Percentiles rank a stretch among this genome's conserved stretches.
phyloP scores from a whole-genome alignment of 2,113 vertebrate genomes.

The Charadrius vociferus region DNA sequence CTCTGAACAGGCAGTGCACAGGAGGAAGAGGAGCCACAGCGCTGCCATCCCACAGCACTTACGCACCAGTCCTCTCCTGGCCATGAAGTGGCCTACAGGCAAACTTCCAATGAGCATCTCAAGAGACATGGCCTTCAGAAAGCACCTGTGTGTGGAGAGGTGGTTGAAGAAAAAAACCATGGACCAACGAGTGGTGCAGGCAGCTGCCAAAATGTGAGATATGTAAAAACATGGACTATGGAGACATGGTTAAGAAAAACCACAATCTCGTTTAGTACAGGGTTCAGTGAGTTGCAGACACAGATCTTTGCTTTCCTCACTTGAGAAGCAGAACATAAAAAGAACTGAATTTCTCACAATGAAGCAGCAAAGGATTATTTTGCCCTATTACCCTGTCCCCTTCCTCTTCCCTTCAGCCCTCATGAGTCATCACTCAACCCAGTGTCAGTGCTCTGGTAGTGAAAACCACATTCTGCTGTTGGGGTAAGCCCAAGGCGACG shows the following conservation, averaged over 20 bases:
- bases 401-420: background rate
- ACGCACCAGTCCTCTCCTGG: background rate
- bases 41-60: background rate
- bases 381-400: background rate
- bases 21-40: background rate
- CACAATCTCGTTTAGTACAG: background rate
- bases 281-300: background rate
- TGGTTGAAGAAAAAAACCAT: background rate
- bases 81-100: background rate
- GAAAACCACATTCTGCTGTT: background rate
- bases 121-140: background rate
- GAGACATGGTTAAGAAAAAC: background rate
- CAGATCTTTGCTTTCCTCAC: background rate
- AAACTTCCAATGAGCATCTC: background rate
- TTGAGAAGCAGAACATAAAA: background rate
- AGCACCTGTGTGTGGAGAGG: background rate
- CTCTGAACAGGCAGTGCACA: background rate
- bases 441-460: background rate
- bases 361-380: background rate
- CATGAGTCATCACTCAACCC: background rate
- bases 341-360: background rate
- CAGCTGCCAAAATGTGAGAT: background rate
- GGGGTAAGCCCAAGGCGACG: background rate
- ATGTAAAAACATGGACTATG: background rate
- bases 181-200: background rate